A percentile compares a stretch with the other conserved stretches of the same genome.
Conservation (phyloP, 2,797 vertebrate genomes). For the Darevskia mixta region DNA sequence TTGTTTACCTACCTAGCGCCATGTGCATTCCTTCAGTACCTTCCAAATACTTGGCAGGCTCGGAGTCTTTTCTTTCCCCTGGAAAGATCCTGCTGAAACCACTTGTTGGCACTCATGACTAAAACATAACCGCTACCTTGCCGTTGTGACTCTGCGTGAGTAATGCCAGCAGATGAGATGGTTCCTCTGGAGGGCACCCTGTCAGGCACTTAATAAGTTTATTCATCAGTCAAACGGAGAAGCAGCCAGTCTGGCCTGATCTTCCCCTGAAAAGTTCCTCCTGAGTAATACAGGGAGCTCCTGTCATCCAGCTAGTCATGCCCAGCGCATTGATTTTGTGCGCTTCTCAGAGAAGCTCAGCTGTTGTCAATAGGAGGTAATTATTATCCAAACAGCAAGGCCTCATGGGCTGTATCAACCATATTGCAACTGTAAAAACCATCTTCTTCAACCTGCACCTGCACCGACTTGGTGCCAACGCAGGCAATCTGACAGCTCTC, state of each 20-base stretch:
- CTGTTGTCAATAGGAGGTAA: constrained; percentile 40
- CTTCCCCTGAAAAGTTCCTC: neutral
- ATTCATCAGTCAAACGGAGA: constrained; percentile 24
- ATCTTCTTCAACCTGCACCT: neutral
- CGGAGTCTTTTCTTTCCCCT: neutral
- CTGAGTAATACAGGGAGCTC: neutral
- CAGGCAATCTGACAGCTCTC: too few species aligned
- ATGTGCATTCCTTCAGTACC: neutral
- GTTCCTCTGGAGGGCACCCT: neutral
- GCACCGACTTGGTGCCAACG: neutral
- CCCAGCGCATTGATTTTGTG: constrained; percentile 23
- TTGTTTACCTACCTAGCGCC: neutral
- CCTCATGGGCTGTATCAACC: constrained; percentile 3
- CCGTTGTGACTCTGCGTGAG: neutral
- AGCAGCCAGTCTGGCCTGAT: neutral
- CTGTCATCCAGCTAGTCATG: constrained; percentile 27
- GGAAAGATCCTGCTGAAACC: neutral
- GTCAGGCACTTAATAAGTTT: constrained; percentile 9
- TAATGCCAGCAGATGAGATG: neutral
- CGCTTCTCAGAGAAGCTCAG: constrained; percentile 36
- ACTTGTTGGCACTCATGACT: neutral
- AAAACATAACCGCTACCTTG: neutral
- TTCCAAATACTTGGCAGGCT: neutral
- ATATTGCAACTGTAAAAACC: constrained; percentile 39
- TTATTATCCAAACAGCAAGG: constrained; percentile 37